These are phyloP conservation scores for Nomada goodeniana DNA, from an alignment of 2,888 invertebrate species.

Conservation along the genomic window DNA sequence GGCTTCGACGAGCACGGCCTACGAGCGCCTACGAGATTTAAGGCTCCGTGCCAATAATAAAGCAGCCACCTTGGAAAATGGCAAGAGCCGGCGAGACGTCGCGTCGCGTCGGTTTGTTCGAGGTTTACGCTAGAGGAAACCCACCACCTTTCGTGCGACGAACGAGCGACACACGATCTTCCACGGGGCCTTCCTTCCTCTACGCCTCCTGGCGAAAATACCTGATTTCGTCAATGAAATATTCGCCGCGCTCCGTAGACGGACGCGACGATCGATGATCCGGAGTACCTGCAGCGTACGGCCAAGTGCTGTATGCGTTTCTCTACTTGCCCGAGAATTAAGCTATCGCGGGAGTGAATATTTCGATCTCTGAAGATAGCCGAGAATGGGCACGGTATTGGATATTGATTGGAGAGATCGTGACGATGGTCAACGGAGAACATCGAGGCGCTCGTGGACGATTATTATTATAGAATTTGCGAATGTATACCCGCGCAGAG, in stretches of 20 bases:
- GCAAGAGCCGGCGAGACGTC: conserved; percentile 63
- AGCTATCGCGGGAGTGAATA: too few species aligned
- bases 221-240: conserved; percentile 44
- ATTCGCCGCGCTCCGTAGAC: background rate
- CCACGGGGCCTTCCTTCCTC: conserved; percentile 6
- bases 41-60: conserved; percentile 79
- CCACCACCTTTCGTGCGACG: conserved; percentile 38
- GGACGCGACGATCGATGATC: conserved; percentile 21
- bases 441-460: too few species aligned
- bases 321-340: background rate
- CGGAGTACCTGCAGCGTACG: background rate
- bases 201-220: conserved; percentile 24
- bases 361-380: too few species aligned
- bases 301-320: background rate
- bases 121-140: conserved; percentile 40
- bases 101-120: conserved; percentile 30
- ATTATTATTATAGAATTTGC: too few species aligned
- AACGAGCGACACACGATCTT: conserved; percentile 64
- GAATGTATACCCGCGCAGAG: too few species aligned
- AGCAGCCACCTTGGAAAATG: conserved; percentile 77
- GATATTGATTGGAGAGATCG: too few species aligned
- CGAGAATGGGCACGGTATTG: too few species aligned
- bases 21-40: conserved; percentile 78
- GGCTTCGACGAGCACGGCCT: conserved; percentile 67
- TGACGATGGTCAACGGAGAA: too few species aligned